Evolutionary conservation across 2,888 invertebrate species (phyloP).

Genomic region (Aspidapion aeneum): DNA sequence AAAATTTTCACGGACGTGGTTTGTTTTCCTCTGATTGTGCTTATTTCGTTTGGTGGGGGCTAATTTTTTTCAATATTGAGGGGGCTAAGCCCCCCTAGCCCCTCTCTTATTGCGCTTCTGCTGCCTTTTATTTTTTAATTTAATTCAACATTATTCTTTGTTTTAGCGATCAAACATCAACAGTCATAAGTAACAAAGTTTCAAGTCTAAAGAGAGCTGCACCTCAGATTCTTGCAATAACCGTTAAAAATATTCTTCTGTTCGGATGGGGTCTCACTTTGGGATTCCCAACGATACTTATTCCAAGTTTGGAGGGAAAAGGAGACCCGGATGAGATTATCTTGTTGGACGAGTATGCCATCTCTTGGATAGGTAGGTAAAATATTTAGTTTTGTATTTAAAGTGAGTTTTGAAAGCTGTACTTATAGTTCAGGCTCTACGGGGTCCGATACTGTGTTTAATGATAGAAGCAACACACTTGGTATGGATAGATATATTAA

Average conservation of each 20-base stretch:
- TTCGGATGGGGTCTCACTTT: constrained; percentile 76
- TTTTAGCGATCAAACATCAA: neutral
- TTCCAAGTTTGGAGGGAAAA: constrained; percentile 63
- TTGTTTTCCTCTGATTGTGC: too few relatives aligned
- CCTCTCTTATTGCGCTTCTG: too few relatives aligned
- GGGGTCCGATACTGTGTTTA: too few relatives aligned
- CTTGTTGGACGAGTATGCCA: constrained; percentile 55
- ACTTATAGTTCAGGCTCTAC: too few relatives aligned
- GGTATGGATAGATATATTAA: too few relatives aligned
- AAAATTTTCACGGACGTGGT: too few relatives aligned
- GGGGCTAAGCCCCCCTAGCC: too few relatives aligned
- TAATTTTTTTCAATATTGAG: too few relatives aligned
- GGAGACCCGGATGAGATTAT: constrained; percentile 43
- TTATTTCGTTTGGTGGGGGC: too few relatives aligned
- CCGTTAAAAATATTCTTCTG: constrained; percentile 73
- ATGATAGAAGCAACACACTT: too few relatives aligned
- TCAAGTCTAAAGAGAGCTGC: constrained; percentile 47
- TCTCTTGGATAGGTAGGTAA: constrained; percentile 74
- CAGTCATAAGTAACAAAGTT: neutral
- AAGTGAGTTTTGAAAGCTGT: neutral
- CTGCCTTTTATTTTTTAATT: neutral
- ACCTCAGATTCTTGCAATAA: constrained; percentile 72
- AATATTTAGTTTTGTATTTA: neutral
- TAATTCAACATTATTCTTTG: neutral
- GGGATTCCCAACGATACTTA: constrained; percentile 77